phyloP scores from a whole-genome alignment of 1,140 invertebrate species.

The Dendrolimus punctatus region DNA sequence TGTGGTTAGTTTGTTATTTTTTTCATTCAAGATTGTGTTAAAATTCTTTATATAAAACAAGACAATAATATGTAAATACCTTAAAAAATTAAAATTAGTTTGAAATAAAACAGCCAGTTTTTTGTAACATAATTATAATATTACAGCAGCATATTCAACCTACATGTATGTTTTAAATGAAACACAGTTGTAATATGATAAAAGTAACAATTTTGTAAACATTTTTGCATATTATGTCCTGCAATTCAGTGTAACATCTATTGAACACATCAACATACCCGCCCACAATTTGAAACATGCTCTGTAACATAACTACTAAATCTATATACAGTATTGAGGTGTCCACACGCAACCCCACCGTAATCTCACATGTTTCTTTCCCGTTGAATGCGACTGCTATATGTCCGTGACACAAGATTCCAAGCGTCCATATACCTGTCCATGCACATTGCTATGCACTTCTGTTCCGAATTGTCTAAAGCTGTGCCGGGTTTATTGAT shows the following conservation, averaged over 20 bases:
- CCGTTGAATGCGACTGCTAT: constrained; percentile 84
- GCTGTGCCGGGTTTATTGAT: constrained; percentile 92
- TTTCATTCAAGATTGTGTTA: no score
- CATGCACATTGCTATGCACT: constrained; percentile 98
- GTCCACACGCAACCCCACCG: constrained; percentile 14
- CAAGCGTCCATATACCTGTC: constrained; percentile 97
- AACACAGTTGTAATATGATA: no score
- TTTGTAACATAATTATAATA: no score
- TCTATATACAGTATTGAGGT: constrained; percentile 52
- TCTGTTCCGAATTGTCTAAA: constrained; percentile 94
- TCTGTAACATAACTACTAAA: constrained; percentile 45
- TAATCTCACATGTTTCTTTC: constrained; percentile 74
- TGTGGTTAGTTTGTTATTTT: no score
- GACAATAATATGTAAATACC: no score
- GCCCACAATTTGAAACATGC: constrained; percentile 49
- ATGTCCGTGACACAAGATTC: constrained; percentile 91
- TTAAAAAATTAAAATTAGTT: no score
- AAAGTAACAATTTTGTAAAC: no score
- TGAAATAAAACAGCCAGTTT: no score
- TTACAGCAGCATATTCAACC: no score
- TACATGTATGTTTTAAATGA: no score
- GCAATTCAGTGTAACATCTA: constrained; percentile 55
- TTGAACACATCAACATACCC: constrained; percentile 51
- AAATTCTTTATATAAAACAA: no score
- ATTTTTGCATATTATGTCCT: no score